Conservation (phyloP, 2,797 vertebrate genomes). For the Lepus townsendii region DNA sequence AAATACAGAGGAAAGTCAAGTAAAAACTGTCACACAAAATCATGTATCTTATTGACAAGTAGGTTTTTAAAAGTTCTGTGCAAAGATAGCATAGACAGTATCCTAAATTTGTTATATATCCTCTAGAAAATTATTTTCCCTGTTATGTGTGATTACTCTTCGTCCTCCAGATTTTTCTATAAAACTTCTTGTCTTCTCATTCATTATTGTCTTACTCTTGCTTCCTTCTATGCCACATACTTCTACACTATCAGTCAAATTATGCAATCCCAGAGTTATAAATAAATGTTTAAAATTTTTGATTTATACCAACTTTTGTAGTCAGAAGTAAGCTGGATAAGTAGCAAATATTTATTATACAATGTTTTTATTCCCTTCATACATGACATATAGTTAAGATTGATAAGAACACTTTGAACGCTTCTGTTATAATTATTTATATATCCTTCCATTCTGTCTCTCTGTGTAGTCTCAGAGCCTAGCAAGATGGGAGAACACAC, state of each 20-base stretch:
- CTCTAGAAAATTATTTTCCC: not conserved
- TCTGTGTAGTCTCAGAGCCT: not conserved
- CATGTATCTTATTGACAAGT: not conserved
- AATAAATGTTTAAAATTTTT: not conserved
- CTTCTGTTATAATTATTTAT: not conserved
- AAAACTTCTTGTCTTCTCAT: not conserved
- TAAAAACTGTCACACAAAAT: not conserved
- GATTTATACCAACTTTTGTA: not conserved
- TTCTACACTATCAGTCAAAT: constrained; percentile 9
- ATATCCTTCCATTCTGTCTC: not conserved
- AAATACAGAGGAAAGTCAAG: not conserved
- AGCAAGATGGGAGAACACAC: not conserved
- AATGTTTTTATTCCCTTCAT: constrained; percentile 23
- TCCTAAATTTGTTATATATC: not conserved
- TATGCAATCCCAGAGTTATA: not conserved
- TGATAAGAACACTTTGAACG: not conserved
- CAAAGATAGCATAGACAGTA: not conserved
- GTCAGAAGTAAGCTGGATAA: not conserved
- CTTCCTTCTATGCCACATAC: not conserved
- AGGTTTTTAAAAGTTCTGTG: constrained; percentile 19
- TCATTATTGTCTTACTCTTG: not conserved
- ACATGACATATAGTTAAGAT: not conserved
- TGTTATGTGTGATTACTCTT: not conserved
- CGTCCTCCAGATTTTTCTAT: not conserved
- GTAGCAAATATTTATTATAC: not conserved